phyloP scores from a whole-genome alignment of 2,888 invertebrate genomes.

The Mesorhabditis belari region DNA sequence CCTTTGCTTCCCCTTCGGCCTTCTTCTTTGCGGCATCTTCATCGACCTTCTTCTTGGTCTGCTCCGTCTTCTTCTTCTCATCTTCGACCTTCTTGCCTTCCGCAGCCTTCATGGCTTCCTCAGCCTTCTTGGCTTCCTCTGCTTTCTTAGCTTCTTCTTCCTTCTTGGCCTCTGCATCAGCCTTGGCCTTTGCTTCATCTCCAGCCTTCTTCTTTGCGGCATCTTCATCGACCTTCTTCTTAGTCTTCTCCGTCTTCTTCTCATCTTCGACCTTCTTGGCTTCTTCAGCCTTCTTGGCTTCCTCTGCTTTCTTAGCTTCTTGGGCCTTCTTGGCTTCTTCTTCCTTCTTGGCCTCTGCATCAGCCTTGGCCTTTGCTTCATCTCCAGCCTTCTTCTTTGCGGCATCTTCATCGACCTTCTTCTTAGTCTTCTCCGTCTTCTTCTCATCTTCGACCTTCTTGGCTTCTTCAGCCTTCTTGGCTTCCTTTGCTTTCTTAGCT shows the following conservation, averaged over 20 bases:
- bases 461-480: neutral
- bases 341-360: neutral
- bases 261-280: conserved; percentile 1
- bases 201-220: neutral
- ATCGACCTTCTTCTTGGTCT: neutral
- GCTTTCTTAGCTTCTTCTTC: neutral
- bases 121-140: neutral
- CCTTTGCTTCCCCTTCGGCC: conserved; percentile 1
- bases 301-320: neutral
- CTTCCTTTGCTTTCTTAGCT: neutral
- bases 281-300: neutral
- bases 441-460: neutral
- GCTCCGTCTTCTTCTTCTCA: neutral
- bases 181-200: neutral
- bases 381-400: too few species aligned
- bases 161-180: neutral
- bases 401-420: too few species aligned
- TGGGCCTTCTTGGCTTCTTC: neutral
- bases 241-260: conserved; percentile 4
- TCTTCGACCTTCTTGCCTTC: conserved; percentile 5
- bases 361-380: neutral
- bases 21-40: neutral
- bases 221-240: conserved; percentile 3
- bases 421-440: neutral
- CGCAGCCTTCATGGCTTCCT: neutral